Base-by-base conservation (phyloP, 64 coral and sea anemone genomes). In the Hydrozoanthus tunicans region DNA sequence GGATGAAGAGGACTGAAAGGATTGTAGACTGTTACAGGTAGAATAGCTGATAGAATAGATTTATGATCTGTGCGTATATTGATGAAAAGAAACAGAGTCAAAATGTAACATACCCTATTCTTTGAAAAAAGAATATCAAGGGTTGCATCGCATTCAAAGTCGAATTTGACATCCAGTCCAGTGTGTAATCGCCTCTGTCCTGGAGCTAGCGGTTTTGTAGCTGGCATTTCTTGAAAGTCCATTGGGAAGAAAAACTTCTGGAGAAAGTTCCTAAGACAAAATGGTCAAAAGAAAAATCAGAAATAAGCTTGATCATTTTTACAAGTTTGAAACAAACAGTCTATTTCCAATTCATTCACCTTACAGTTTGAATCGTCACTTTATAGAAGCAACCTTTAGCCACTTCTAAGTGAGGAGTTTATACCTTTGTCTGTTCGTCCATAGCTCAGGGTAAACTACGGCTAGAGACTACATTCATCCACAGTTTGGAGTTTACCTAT, bases 111-210 rank as follows among this genome's bases (percentile, higher is more conserved):
- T 80, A 93, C 94, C 92, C 91, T 90, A 59, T 94, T 94, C 79
- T 96, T 99, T 14, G 97, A 96, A 64, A 99, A 99, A 5, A 99
- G 78, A 90, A 96, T 94, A 58, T 99, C 97, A 7, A 99, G 92
- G 10, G 90, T 96, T 52, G 94, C 79, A 77, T 99, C 97, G 64
- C 90, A 90, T 58, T 96, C 90, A 92, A 99, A 99, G 25, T 90
- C 89, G 90, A 99, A 96, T n/a, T 94, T 95, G 70, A 99, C 73
- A 59, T 99, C 97, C 6, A 99, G 10, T 24, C 97, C 97, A 11
- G 97, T 96, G 79, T 99, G 97, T 12, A 96, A 62, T 14, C 97
- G 97, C 53, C 61, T 91, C 89, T 99, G 94, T 15, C 97, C 92
- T 9, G 97, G 92, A 52, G 91, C 81, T n/a, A 99, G 90, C 7